Percentiles rank a stretch among this genome's conserved stretches.
Conservation (phyloP, 2,113 vertebrate genomes). For the Archilochus colubris region DNA sequence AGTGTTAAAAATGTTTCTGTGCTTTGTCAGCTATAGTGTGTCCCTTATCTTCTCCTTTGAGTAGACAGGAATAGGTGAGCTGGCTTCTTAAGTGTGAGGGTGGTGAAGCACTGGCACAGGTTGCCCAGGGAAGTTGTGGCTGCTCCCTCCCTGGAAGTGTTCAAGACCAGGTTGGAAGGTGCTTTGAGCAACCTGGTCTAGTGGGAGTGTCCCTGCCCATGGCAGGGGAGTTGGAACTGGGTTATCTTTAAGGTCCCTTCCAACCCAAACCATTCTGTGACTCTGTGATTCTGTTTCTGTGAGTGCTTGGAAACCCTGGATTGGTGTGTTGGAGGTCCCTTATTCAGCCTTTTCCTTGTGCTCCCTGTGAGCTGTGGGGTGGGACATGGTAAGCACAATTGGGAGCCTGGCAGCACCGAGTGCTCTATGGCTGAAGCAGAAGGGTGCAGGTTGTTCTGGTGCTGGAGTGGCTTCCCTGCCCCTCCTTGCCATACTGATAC, state of each 20-base stretch:
- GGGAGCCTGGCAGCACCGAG: background rate
- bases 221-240: too few relatives aligned
- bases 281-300: background rate
- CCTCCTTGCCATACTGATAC: background rate
- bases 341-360: fast-evolving
- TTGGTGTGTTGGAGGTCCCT: background rate
- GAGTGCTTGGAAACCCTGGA: background rate
- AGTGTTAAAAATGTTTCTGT: background rate
- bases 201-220: too few relatives aligned
- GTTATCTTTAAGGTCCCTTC: too few relatives aligned
- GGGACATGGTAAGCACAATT: fast-evolving
- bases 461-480: background rate
- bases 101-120: too few relatives aligned
- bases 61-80: background rate
- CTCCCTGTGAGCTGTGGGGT: background rate
- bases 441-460: background rate
- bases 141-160: too few relatives aligned
- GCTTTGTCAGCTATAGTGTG: background rate
- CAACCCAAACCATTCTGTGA: too few relatives aligned
- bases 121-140: too few relatives aligned
- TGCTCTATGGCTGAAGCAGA: background rate
- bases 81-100: background rate
- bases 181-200: too few relatives aligned
- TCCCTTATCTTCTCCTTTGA: background rate
- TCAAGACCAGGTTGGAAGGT: too few relatives aligned